These are phyloP conservation scores for Decapterus maruadsi DNA, from an alignment of 2,797 vertebrate genomes.

Conservation along the genomic window DNA sequence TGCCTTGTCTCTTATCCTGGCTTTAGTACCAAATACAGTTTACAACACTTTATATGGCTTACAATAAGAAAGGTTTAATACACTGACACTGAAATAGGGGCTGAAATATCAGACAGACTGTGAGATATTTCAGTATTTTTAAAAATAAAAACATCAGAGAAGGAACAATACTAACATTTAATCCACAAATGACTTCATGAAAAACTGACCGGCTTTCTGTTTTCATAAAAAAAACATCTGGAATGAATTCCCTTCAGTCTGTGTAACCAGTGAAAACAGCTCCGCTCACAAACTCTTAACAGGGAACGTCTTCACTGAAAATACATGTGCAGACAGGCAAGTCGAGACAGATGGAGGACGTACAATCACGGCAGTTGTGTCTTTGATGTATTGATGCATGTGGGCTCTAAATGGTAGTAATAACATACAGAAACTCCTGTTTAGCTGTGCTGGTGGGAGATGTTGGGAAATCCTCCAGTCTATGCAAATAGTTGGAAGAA, in stretches of 20 bases:
- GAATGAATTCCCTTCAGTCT: neutral
- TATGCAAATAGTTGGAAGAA: constrained; percentile 84
- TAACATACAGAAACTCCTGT: constrained; percentile 99
- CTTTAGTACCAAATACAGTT: neutral
- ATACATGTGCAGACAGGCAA: constrained; percentile 64
- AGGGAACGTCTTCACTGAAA: constrained; percentile 43
- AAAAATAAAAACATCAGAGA: neutral
- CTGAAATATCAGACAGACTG: constrained; percentile 18
- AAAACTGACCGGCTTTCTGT: neutral
- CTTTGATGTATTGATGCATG: constrained; percentile 40
- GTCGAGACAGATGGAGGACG: constrained; percentile 65
- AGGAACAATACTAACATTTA: neutral
- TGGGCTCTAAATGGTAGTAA: constrained; percentile 70
- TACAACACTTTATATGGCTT: neutral
- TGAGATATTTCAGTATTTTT: constrained; percentile 19
- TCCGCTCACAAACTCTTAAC: constrained; percentile 15
- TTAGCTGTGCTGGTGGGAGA: constrained; percentile 99
- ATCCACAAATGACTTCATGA: neutral
- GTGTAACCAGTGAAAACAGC: neutral
- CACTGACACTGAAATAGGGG: neutral
- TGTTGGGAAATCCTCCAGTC: constrained; percentile 99
- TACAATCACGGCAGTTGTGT: constrained; percentile 22
- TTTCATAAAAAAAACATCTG: neutral
- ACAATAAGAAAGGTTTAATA: neutral
- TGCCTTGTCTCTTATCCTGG: neutral